Conservation (phyloP, 2,797 vertebrate species). For the Otolemur crassicaudatus region DNA sequence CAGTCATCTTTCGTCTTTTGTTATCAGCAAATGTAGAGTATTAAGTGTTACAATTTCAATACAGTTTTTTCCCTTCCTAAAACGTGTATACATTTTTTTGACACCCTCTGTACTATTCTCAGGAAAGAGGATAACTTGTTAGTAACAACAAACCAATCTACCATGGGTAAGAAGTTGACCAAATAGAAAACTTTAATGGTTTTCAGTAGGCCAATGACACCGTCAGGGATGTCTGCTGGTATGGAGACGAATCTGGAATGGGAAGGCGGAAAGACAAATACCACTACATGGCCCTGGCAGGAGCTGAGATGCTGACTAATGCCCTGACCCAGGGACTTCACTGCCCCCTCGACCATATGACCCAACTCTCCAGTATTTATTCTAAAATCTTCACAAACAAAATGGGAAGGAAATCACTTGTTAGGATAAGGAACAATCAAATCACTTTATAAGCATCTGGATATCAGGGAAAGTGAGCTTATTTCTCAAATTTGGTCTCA, state of each 20-base stretch:
- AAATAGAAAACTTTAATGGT: neutral
- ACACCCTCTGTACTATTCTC: neutral
- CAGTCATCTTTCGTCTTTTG: no score
- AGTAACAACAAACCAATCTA: neutral
- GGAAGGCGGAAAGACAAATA: neutral
- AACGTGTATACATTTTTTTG: no score
- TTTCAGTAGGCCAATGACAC: neutral
- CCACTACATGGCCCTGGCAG: neutral
- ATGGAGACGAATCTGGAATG: neutral
- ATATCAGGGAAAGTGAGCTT: neutral
- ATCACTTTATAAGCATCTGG: neutral
- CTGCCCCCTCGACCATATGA: neutral
- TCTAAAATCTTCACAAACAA: neutral
- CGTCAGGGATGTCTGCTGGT: neutral
- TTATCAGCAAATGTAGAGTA: no score
- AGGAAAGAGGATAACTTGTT: neutral
- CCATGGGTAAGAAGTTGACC: neutral
- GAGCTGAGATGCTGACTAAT: neutral
- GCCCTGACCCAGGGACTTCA: neutral
- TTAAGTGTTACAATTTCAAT: no score
- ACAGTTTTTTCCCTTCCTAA: no score
- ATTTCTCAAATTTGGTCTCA: neutral
- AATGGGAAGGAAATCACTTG: neutral
- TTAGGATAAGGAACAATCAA: neutral
- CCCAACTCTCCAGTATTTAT: neutral